Conservation (phyloP, 2,888 invertebrate genomes). For the Parasteatoda lunata region DNA sequence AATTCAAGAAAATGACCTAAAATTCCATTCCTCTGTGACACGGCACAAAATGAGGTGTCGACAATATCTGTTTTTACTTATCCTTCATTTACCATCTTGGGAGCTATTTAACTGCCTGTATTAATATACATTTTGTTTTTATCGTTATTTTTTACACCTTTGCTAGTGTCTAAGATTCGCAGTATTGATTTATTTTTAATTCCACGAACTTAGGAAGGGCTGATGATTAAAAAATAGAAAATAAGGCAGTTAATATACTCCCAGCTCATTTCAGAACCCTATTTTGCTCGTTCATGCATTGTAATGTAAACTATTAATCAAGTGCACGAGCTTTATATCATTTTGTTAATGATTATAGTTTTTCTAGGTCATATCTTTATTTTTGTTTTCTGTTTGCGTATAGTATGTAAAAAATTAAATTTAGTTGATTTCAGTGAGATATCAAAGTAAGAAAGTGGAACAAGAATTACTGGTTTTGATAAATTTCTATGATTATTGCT, state of each 20-base stretch:
- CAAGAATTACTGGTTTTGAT: too few relatives aligned
- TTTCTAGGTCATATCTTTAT: too few relatives aligned
- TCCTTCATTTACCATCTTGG: conserved; percentile 39
- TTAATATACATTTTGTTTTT: neutral
- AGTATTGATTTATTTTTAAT: conserved; percentile 48
- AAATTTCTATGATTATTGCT: too few relatives aligned
- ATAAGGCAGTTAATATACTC: neutral
- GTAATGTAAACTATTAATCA: too few relatives aligned
- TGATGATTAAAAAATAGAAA: neutral
- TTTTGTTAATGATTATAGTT: too few relatives aligned
- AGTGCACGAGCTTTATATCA: too few relatives aligned
- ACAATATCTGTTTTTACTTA: conserved; percentile 50
- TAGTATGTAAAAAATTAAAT: too few relatives aligned
- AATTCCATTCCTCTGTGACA: conserved; percentile 21
- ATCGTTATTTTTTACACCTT: too few relatives aligned
- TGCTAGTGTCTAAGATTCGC: neutral
- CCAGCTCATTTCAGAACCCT: neutral
- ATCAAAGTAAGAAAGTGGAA: too few relatives aligned
- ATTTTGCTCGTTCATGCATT: neutral
- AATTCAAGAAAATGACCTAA: conserved; percentile 45
- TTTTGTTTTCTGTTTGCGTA: too few relatives aligned
- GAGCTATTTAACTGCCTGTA: conserved; percentile 46
- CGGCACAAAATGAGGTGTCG: conserved; percentile 28
- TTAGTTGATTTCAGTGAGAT: too few relatives aligned
- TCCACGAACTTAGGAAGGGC: neutral